These are phyloP conservation scores for Leiothrix lutea DNA, from an alignment of 2,113 vertebrate species.

Conservation along the genomic window DNA sequence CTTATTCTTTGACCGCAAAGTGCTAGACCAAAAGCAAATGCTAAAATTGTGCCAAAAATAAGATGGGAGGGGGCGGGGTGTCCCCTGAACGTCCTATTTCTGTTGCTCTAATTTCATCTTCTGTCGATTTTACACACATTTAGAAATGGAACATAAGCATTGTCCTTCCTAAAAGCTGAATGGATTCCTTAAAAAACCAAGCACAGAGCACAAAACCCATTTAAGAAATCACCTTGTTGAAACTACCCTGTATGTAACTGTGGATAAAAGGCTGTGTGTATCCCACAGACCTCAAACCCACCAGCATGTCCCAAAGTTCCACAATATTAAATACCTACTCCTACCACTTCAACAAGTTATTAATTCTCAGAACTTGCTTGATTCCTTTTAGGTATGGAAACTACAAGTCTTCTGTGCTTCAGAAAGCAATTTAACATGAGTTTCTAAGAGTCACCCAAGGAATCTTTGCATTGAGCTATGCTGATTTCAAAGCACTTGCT, in stretches of 20 bases:
- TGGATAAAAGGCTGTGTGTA: background rate
- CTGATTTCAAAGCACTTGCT: background rate
- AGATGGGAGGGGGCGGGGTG: background rate
- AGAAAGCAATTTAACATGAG: background rate
- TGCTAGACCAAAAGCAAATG: constrained; percentile 4
- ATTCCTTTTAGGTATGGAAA: background rate
- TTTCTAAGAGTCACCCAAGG: background rate
- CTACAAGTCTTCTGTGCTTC: background rate
- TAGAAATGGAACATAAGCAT: background rate
- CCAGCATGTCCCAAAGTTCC: background rate
- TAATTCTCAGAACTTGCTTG: background rate
- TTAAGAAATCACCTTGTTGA: background rate
- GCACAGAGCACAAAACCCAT: background rate
- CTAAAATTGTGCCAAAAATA: constrained; percentile 5
- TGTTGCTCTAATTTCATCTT: background rate
- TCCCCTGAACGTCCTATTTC: background rate
- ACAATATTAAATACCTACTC: background rate
- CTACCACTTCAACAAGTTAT: background rate
- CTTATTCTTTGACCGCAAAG: constrained; percentile 15
- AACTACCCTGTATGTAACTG: background rate
- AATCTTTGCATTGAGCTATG: background rate
- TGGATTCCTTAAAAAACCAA: background rate
- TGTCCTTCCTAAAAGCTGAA: background rate
- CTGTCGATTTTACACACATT: background rate
- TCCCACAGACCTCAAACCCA: background rate